phyloP scores from a whole-genome alignment of 2,888 invertebrate species.

The Didymodactylos carnosus region DNA sequence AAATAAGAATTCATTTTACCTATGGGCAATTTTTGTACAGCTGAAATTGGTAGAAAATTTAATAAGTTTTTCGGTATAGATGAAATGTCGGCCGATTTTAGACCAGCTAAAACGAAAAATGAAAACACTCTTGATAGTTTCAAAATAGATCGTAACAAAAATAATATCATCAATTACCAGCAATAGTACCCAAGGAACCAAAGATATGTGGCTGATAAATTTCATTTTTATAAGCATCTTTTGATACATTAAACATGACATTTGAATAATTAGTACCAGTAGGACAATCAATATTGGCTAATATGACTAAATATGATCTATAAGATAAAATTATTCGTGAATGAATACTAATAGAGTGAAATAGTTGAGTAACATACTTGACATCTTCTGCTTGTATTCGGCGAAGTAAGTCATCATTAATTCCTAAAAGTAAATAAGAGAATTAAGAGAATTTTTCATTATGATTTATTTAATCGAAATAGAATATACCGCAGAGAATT shows the following conservation, averaged over 20 bases:
- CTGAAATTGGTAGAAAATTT: background rate
- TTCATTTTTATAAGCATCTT: background rate
- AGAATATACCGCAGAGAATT: background rate
- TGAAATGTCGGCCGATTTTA: background rate
- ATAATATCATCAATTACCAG: background rate
- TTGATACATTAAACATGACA: background rate
- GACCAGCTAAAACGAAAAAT: background rate
- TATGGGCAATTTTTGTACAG: background rate
- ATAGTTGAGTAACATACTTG: background rate
- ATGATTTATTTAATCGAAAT: no score
- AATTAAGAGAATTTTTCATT: no score
- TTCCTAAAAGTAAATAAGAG: no score
- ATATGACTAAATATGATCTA: background rate
- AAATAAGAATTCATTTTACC: no score
- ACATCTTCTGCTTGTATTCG: background rate
- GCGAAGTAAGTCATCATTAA: background rate
- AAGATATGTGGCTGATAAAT: background rate
- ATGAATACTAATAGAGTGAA: background rate
- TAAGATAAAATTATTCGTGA: background rate
- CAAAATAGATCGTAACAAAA: background rate
- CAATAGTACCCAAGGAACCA: background rate
- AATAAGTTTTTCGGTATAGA: background rate
- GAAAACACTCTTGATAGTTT: background rate
- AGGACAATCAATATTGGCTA: background rate
- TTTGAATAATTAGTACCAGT: background rate